Evolutionary conservation across 30 jellyfish, hydroid and myxozoan genomes (phyloP), one percentile per base, ranked within the genome.

Genomic region (Aurelia sp.): DNA sequence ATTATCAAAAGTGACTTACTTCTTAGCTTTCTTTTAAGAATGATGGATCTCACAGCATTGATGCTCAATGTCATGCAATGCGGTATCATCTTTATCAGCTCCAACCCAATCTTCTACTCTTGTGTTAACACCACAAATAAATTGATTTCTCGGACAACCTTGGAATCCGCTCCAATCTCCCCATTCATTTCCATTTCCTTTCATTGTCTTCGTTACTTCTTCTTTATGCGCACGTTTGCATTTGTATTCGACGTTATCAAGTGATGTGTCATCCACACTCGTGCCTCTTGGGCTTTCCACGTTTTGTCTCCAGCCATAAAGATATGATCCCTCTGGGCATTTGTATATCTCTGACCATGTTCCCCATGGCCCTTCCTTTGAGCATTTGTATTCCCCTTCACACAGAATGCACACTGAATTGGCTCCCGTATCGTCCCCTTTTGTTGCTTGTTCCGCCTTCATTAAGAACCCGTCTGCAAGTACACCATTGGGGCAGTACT

Each of bases 241-340:
- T 33, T 67, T 73, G 59, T 81, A 81, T 41, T 81, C 84, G 33
- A 81, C 91, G 67, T 68, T 70, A 50, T 51, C 51, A 31, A 81
- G 35, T 3, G 84, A 84, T 20, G 91, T 67, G 55, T 81, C 91
- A 47, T 81, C 91, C 6, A n/a, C n/a, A n/a, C n/a, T n/a, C n/a
- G n/a, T 27, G 33, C 2, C 33, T 27, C 33, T 27, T 27, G 2
- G 2, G 33, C 33, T 35, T 37, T 81, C 91, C 23, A 81, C 91
- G 22, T 66, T 68, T 62, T 81, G 91, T 30, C 84, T 68, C 84
- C 83, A 81, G 1, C 91, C 91, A 58, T 63, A 8, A 22, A 81
- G 31, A 30, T 27, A 81, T 20, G 76, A 21, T 12, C 91, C 91
- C 7, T 19, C 7, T 3, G 76, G 84, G 21, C 91, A 81, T 40